These are phyloP conservation scores for Aramus guarauna DNA, from an alignment of 2,113 vertebrate genomes.

Conservation along the genomic window DNA sequence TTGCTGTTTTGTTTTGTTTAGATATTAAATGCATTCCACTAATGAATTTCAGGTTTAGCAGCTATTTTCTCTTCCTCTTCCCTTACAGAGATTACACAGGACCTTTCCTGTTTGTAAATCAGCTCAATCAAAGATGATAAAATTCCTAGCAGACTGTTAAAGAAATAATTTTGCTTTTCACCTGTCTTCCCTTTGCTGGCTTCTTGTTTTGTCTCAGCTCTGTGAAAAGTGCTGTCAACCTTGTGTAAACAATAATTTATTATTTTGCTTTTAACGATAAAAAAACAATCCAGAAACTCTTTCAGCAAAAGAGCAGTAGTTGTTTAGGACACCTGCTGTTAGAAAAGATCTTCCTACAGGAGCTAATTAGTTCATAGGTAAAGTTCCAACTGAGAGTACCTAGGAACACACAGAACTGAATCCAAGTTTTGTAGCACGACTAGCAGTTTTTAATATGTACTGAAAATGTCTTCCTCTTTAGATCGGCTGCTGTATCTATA, in stretches of 20 bases:
- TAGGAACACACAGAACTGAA: neutral
- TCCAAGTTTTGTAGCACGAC: neutral
- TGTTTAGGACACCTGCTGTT: neutral
- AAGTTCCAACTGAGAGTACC: neutral
- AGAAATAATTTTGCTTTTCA: neutral
- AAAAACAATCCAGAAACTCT: neutral
- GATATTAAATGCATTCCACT: neutral
- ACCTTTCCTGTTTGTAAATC: neutral
- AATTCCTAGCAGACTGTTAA: neutral
- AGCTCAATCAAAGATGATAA: neutral
- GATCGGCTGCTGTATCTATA: neutral
- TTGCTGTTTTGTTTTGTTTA: neutral
- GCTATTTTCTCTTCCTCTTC: neutral
- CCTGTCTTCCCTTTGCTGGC: neutral
- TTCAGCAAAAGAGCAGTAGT: neutral
- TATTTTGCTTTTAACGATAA: neutral
- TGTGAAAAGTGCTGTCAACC: neutral
- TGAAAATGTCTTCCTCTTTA: neutral
- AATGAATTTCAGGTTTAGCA: neutral
- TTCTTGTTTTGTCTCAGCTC: neutral
- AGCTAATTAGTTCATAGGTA: neutral
- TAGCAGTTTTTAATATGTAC: neutral
- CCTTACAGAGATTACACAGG: neutral
- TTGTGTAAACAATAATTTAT: neutral
- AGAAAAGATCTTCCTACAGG: neutral